phyloP scores from a whole-genome alignment of 2,888 invertebrate species.

The Drosophila mayaguana region DNA sequence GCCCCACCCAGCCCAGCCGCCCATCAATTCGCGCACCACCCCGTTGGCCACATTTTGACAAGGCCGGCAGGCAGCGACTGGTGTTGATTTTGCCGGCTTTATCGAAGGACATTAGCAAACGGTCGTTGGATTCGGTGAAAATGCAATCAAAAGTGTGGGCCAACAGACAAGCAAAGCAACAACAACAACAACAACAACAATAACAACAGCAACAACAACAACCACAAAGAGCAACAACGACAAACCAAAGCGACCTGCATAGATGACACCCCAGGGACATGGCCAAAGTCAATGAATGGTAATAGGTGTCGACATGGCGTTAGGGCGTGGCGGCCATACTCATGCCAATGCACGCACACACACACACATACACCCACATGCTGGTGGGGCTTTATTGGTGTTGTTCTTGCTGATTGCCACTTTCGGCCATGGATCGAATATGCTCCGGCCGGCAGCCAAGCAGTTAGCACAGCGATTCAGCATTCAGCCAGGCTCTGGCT shows the following conservation, averaged over 20 bases:
- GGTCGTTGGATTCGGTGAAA: conserved; percentile 68
- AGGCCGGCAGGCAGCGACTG: conserved; percentile 52
- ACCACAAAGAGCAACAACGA: conserved; percentile 39
- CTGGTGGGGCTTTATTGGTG: conserved; percentile 67
- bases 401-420: conserved; percentile 79
- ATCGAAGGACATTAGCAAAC: conserved; percentile 80
- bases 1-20: background rate
- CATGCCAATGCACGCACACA: conserved; percentile 14
- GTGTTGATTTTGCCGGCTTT: conserved; percentile 78
- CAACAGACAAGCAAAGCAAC: conserved; percentile 46
- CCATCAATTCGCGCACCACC: conserved; percentile 3
- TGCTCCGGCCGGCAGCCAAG: conserved; percentile 16
- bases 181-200: conserved; percentile 29
- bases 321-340: conserved; percentile 53
- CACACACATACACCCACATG: background rate
- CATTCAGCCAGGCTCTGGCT: conserved; percentile 4
- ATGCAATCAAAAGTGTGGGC: conserved; percentile 79
- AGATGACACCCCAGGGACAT: conserved; percentile 81
- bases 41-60: conserved; percentile 46
- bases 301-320: conserved; percentile 79
- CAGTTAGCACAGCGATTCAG: conserved; percentile 1
- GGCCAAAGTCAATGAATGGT: conserved; percentile 80
- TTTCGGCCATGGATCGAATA: conserved; percentile 70
- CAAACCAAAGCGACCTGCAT: conserved; percentile 72
- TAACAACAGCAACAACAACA: conserved; percentile 6